Conservation (phyloP, 2,113 vertebrate genomes). For the Rutilus rutilus region DNA sequence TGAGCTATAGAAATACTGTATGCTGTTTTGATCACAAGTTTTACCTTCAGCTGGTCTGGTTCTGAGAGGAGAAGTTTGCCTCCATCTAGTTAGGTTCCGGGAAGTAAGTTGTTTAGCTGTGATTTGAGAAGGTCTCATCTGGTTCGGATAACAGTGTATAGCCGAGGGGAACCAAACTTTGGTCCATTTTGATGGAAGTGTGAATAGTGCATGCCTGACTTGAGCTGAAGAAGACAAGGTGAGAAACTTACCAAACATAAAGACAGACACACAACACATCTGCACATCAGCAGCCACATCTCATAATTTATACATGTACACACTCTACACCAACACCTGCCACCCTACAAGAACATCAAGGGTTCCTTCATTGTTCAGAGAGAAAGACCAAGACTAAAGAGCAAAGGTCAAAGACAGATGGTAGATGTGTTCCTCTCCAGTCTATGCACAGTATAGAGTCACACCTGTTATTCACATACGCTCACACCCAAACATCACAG, state of each 20-base stretch:
- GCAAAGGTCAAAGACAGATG: constrained; percentile 38
- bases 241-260: constrained; percentile 2
- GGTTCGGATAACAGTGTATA: neutral
- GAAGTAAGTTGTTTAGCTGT: neutral
- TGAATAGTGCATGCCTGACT: constrained; percentile 3
- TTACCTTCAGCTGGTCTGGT: neutral
- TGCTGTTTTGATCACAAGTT: neutral
- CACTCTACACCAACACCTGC: constrained; percentile 31
- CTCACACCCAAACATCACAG: constrained; percentile 5
- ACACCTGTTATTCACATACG: constrained; percentile 36
- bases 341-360: constrained; percentile 28
- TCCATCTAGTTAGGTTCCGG: neutral
- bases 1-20: neutral
- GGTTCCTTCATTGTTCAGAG: constrained; percentile 1
- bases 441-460: constrained; percentile 1
- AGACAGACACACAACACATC: neutral
- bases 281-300: constrained; percentile 13
- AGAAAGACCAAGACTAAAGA: constrained; percentile 21
- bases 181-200: neutral
- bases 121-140: constrained; percentile 12
- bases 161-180: neutral
- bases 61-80: neutral
- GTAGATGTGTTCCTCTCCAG: constrained; percentile 24
- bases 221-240: neutral
- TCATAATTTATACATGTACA: constrained; percentile 12